phyloP scores from a whole-genome alignment of 1,140 invertebrate genomes.

The Delia radicum region DNA sequence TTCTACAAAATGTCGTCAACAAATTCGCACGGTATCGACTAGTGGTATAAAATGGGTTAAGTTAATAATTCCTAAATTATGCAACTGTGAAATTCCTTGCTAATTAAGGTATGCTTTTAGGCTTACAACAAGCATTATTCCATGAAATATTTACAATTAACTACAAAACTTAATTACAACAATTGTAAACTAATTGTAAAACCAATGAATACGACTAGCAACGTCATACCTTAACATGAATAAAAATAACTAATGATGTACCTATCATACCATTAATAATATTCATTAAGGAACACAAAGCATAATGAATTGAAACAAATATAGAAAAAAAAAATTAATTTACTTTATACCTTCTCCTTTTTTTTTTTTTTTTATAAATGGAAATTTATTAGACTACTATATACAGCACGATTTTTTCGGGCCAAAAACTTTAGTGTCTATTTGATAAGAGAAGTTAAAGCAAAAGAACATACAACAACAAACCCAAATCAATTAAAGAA shows the following conservation, averaged over 20 bases:
- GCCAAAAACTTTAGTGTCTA: background rate
- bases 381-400: background rate
- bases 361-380: background rate
- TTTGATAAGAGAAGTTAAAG: background rate
- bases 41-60: too few relatives aligned
- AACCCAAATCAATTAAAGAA: slow-evolving; percentile 46
- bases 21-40: too few relatives aligned
- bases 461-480: background rate
- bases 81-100: too few relatives aligned
- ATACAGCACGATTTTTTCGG: background rate
- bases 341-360: background rate
- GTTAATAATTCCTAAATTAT: too few relatives aligned
- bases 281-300: background rate
- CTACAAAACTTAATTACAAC: background rate
- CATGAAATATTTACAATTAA: background rate
- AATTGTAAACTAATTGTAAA: background rate
- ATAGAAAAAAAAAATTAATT: background rate
- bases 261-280: background rate
- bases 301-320: background rate
- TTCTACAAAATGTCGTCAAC: too few relatives aligned
- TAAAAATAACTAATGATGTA: background rate
- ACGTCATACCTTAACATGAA: background rate
- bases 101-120: background rate
- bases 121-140: background rate
- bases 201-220: background rate